Base-by-base conservation (phyloP, 2,888 invertebrate species). In the Phrixothrix hirtus region DNA sequence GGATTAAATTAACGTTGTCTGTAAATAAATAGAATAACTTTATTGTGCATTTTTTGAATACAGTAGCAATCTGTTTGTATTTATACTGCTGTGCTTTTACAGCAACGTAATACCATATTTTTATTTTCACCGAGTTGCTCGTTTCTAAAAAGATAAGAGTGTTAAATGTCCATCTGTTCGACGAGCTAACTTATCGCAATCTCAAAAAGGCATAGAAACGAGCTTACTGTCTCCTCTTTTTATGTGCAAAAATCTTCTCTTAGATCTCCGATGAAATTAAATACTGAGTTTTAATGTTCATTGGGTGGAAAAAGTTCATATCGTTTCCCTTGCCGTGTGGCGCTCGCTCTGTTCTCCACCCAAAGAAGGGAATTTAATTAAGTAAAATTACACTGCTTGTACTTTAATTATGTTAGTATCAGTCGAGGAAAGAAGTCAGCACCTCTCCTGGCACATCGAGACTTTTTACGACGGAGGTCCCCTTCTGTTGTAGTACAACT, bases 351-450 rank as follows among this genome's bases (percentile, higher is more conserved):
- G 56, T 49, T 52, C 65, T 60, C 68, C 68, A 62, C 63, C 66
- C 62, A 73, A 74, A 76, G 77, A 77, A 78, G 77, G 76, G 77
- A 78, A 78, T 78, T 78, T 78, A 78, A 78, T 78, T 78, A 78
- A 78, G 78, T 78, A 75, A 78, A 78, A 78, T 78, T 78, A 78
- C 78, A 75, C 73, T 75, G 77, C 77, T 78, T 78, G 78, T 78
- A 76, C 75, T 78, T 78, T 78, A 78, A 78, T 78, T 78, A 78
- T 78, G 77, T 78, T 77, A 77, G 76, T 77, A 77, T 77, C 76
- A 72, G 56, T 44, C 31, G 48, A 52, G 56, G 56, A 56, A 55
- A 56, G 56, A 56, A 56, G 56, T 56, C 56, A 50, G 56, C 56
- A 56, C 56, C 56, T 52, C 56, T 44, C 47, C 43, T 50, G 37